These are phyloP conservation scores for Crambe crambe DNA, from an alignment of 37 sponge, comb jelly and placozoan genomes.

Conservation along the genomic window DNA sequence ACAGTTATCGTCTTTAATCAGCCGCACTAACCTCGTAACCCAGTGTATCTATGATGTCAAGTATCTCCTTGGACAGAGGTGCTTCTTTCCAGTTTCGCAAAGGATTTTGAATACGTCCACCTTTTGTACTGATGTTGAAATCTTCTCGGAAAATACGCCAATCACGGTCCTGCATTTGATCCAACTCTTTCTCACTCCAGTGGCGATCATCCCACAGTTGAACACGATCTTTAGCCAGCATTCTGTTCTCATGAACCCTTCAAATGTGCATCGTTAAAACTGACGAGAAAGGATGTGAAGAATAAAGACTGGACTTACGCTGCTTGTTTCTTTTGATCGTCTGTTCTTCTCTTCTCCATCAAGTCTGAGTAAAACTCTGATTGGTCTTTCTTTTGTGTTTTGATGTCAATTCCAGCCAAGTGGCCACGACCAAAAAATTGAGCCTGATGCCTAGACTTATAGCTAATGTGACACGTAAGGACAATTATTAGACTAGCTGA, in stretches of 20 bases:
- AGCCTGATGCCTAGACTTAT: constrained; percentile 86
- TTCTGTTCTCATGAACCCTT: constrained; percentile 56
- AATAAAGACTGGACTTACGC: constrained; percentile 41
- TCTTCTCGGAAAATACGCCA: constrained; percentile 98
- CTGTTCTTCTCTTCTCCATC: constrained; percentile 86
- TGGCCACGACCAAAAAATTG: constrained; percentile 97
- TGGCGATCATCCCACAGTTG: constrained; percentile 86
- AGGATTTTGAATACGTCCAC: constrained; percentile 87
- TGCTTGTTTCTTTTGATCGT: constrained; percentile 85
- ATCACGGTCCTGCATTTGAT: constrained; percentile 93
- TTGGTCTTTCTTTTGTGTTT: constrained; percentile 89
- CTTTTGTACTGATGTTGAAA: constrained; percentile 93
- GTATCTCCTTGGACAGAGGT: constrained; percentile 63
- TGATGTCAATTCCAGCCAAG: constrained; percentile 94
- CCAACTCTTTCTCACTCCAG: constrained; percentile 89
- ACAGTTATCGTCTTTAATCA: too few species aligned
- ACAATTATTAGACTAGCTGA: too few species aligned
- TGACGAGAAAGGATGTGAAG: neutral
- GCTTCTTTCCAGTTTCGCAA: constrained; percentile 89
- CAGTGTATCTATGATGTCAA: constrained; percentile 77
- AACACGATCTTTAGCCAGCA: constrained; percentile 65
- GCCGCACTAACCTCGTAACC: constrained; percentile 64
- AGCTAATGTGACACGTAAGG: constrained; percentile 57
- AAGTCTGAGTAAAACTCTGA: constrained; percentile 90
- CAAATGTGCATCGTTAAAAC: neutral